These are phyloP conservation scores for Odiellus spinosus DNA, from an alignment of 2,888 invertebrate genomes.

Conservation along the genomic window DNA sequence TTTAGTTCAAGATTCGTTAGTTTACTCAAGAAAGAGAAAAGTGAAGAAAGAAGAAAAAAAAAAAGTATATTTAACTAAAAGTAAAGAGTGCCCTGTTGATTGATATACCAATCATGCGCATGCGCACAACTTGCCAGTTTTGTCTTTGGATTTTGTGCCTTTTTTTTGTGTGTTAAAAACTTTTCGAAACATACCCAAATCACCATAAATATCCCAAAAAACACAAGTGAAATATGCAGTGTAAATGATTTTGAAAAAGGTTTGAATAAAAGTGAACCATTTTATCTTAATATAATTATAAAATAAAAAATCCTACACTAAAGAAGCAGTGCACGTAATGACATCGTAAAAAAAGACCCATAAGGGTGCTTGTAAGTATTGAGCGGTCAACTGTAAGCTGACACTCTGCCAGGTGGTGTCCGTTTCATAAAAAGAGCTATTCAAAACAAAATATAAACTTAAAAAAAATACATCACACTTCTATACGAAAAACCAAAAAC, in stretches of 20 bases:
- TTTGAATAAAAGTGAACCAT: constrained; percentile 4
- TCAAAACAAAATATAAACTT: too few species aligned
- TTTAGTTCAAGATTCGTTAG: neutral
- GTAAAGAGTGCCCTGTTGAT: neutral
- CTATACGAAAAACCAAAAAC: too few species aligned
- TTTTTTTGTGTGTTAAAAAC: neutral
- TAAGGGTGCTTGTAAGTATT: constrained; percentile 18
- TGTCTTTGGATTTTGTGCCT: neutral
- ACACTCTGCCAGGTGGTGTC: constrained; percentile 14
- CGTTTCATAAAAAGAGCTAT: constrained; percentile 10
- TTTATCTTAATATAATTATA: too few species aligned
- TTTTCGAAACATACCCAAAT: too few species aligned
- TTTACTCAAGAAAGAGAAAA: constrained; percentile 1
- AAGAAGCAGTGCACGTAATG: constrained; percentile 17
- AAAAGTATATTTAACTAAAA: neutral
- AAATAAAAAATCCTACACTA: constrained; percentile 17
- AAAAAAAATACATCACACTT: too few species aligned
- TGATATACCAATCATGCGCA: neutral
- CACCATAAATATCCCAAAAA: too few species aligned
- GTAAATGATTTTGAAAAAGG: constrained; percentile 3
- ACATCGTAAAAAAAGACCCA: constrained; percentile 20
- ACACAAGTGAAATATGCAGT: too few species aligned
- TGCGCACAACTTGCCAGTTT: neutral
- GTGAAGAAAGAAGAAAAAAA: neutral
- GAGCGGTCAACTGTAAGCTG: constrained; percentile 14